A percentile compares a stretch with the other conserved stretches of the same genome.
Evolutionary conservation across 2,888 invertebrate genomes (phyloP).

Genomic region (Zootermopsis nevadensis): DNA sequence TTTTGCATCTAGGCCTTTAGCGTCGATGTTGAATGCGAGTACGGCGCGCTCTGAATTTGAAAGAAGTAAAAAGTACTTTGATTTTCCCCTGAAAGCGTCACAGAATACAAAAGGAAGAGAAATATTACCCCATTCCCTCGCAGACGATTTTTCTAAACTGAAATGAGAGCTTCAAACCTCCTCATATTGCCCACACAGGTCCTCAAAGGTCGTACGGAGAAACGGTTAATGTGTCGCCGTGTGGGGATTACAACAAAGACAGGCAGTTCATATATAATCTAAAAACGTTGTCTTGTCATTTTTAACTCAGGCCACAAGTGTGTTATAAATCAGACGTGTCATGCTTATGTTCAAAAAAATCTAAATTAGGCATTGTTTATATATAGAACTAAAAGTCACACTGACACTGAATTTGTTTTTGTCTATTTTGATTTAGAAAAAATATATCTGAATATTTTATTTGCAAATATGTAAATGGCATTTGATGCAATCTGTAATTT

Average conservation of each 20-base stretch:
- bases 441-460: too few species aligned
- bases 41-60: background rate
- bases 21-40: background rate
- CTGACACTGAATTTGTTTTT: background rate
- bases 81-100: background rate
- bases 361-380: background rate
- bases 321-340: background rate
- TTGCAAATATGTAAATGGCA: too few species aligned
- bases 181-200: background rate
- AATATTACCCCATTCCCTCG: background rate
- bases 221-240: background rate
- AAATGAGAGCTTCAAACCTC: background rate
- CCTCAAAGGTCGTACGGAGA: background rate
- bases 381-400: background rate
- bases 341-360: background rate
- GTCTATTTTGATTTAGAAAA: too few species aligned
- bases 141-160: background rate
- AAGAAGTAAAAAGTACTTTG: background rate
- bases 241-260: background rate
- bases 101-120: background rate
- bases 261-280: constrained; percentile 10
- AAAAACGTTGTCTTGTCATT: background rate
- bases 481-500: too few species aligned
- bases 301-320: background rate
- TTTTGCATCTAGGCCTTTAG: constrained; percentile 1